Evolutionary conservation across 2,113 vertebrate species (phyloP), one percentile per base, ranked within the genome.

Genomic region (Oncorhynchus tshawytscha): DNA sequence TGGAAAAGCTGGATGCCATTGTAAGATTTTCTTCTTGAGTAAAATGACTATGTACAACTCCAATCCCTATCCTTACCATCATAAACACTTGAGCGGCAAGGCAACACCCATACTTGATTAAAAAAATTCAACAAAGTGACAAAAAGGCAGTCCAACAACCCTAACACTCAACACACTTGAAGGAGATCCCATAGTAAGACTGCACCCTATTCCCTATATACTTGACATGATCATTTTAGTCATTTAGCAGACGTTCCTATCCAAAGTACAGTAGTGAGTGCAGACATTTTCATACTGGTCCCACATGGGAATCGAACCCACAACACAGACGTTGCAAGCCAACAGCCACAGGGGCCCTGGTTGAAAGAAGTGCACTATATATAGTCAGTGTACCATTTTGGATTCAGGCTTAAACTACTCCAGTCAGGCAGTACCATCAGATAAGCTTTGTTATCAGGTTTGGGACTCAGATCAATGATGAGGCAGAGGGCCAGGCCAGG

Each of bases 1-100:
- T 77, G 54, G 75, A 77, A 73, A 72, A 62, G 15, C 15, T 54
- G 34, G 76, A 20, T 31, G 75, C 76, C 51, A 80, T n/a, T 71
- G 81, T 75, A 81, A 78, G n/a, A n/a, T n/a, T n/a, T n/a, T n/a
- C n/a, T n/a, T n/a, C n/a, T n/a, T n/a, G n/a, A n/a, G n/a, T n/a
- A n/a, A n/a, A n/a, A n/a, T n/a, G n/a, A n/a, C n/a, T 9, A 62
- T 22, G 18, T 9, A 45, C 39, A 45, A 45, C 39, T 45, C 39
- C 39, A 45, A 45, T 11, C 9, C 39, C 39, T 45, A 45, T 45
- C 39, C 9, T 12, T 20, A 57, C 54, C 13, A 57, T 57, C n/a
- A 62, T 22, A 62, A 73, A 25, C 16, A 34, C 15, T 22, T 22
- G 9, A n/a, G 16, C 57, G 15, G 25, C 15, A 74, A 16, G 18